A percentile compares a stretch with the other conserved stretches of the same genome.
phyloP scores from a whole-genome alignment of 2,888 invertebrate species.

The Julus scanicus region DNA sequence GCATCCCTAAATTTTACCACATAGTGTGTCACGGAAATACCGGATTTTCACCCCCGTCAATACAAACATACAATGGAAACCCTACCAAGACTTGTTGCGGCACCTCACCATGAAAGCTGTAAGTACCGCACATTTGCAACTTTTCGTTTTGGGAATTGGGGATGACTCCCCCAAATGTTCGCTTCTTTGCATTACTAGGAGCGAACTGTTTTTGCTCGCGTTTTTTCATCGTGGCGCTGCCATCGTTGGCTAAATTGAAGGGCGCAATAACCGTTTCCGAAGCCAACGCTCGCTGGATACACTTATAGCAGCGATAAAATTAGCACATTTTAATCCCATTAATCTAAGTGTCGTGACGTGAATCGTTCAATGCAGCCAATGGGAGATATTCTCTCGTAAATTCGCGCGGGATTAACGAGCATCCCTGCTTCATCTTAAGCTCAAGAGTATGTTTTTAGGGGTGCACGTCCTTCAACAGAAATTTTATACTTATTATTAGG shows the following conservation, averaged over 20 bases:
- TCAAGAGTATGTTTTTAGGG: neutral
- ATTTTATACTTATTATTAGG: neutral
- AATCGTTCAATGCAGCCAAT: neutral
- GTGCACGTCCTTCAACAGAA: neutral
- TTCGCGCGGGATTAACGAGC: neutral
- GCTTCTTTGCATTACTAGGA: neutral
- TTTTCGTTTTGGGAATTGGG: no score
- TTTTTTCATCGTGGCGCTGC: neutral
- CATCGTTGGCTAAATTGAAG: neutral
- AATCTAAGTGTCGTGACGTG: neutral
- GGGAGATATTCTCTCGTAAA: neutral
- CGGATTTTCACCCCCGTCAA: no score
- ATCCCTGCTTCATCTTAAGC: neutral
- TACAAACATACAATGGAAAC: neutral
- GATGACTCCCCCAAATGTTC: neutral
- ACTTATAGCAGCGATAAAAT: slow-evolving; percentile 34
- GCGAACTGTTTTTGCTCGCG: neutral
- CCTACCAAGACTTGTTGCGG: neutral
- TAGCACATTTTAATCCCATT: slow-evolving; percentile 39
- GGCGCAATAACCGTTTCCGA: slow-evolving; percentile 39
- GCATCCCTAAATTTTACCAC: no score
- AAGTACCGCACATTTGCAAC: neutral
- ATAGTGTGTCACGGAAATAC: no score
- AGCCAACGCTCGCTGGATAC: slow-evolving; percentile 13
- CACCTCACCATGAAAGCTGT: neutral